These are phyloP conservation scores for Diplazon laetatorius DNA, from an alignment of 2,888 invertebrate species.

Conservation along the genomic window DNA sequence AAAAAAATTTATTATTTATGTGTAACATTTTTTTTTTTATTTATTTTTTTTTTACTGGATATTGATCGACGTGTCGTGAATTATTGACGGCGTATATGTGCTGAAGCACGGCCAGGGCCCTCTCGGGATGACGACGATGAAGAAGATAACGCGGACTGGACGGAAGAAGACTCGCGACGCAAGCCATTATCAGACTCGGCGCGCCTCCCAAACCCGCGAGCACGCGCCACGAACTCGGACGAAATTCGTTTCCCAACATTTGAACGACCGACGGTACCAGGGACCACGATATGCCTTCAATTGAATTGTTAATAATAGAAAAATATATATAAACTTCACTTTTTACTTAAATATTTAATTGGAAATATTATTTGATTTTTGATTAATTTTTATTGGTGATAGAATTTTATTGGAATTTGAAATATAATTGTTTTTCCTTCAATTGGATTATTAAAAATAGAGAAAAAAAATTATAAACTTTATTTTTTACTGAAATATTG, in stretches of 20 bases:
- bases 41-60: slow-evolving; percentile 73
- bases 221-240: slow-evolving; percentile 82
- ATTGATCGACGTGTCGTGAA: slow-evolving; percentile 81
- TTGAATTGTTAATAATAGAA: slow-evolving; percentile 54
- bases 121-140: slow-evolving; percentile 75
- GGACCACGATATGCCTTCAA: slow-evolving; percentile 74
- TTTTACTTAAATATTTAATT: too few species aligned
- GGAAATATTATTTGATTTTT: too few species aligned
- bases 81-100: slow-evolving; percentile 83
- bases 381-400: too few species aligned
- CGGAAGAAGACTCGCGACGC: slow-evolving; percentile 80
- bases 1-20: not conserved
- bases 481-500: too few species aligned
- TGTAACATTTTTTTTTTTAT: not conserved
- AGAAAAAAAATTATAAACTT: not conserved
- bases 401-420: too few species aligned
- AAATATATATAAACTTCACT: not conserved
- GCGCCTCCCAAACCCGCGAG: slow-evolving; percentile 78
- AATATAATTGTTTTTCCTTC: not conserved
- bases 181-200: slow-evolving; percentile 80
- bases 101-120: slow-evolving; percentile 80
- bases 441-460: slow-evolving; percentile 55
- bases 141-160: slow-evolving; percentile 82
- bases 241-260: slow-evolving; percentile 72
- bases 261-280: slow-evolving; percentile 72